Conservation (phyloP, 2,888 invertebrate genomes). For the Synergus itoensis region DNA sequence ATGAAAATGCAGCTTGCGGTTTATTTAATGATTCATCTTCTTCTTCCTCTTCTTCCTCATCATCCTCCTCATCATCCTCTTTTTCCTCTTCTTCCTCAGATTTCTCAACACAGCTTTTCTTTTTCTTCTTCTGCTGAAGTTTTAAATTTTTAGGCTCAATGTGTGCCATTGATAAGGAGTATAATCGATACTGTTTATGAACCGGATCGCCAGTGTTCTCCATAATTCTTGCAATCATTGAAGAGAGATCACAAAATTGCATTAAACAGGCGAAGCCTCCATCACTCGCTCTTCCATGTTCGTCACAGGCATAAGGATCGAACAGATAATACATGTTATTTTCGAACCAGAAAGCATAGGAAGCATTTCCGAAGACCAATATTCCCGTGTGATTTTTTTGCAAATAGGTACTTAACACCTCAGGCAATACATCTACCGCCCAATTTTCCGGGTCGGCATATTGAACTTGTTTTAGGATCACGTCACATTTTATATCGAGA, state of each 20-base stretch:
- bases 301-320: slow-evolving; percentile 72
- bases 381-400: slow-evolving; percentile 67
- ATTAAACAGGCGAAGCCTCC: slow-evolving; percentile 66
- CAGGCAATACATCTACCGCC: slow-evolving; percentile 59
- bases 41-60: slow-evolving; percentile 35
- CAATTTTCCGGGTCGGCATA: slow-evolving; percentile 67
- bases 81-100: slow-evolving; percentile 32
- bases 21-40: neutral
- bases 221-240: slow-evolving; percentile 63
- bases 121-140: slow-evolving; percentile 41
- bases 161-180: slow-evolving; percentile 67
- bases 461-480: slow-evolving; percentile 65
- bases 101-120: slow-evolving; percentile 42
- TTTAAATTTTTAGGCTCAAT: slow-evolving; percentile 60
- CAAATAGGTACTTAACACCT: slow-evolving; percentile 58
- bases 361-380: slow-evolving; percentile 64
- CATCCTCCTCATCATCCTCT: slow-evolving; percentile 18
- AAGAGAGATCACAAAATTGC: slow-evolving; percentile 58
- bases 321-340: slow-evolving; percentile 67
- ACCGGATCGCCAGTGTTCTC: slow-evolving; percentile 59
- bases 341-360: slow-evolving; percentile 70
- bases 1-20: slow-evolving; percentile 53
- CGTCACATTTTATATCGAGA: slow-evolving; percentile 61
- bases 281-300: slow-evolving; percentile 58
- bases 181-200: slow-evolving; percentile 64